A percentile compares a stretch with the other conserved stretches of the same genome.
phyloP scores from a whole-genome alignment of 2,113 vertebrate species.

The Polypterus senegalus region DNA sequence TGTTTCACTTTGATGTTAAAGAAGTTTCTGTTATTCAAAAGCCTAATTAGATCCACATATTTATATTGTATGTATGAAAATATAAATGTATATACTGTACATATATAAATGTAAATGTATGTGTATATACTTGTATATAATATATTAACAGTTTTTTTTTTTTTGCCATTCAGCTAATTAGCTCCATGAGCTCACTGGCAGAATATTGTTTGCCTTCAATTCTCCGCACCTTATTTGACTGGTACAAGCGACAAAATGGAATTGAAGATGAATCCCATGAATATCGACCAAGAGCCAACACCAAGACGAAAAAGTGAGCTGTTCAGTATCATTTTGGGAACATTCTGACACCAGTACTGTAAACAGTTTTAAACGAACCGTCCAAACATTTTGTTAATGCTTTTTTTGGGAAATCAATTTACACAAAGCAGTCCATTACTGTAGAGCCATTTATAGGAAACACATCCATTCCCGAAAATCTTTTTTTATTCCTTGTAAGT shows the following conservation, averaged over 20 bases:
- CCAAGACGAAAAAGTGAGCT: constrained; percentile 87
- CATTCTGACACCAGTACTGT: too few relatives aligned
- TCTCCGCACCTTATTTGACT: constrained; percentile 89
- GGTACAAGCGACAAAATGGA: constrained; percentile 96
- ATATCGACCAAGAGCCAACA: constrained; percentile 88
- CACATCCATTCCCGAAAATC: too few relatives aligned
- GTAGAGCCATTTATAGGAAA: too few relatives aligned
- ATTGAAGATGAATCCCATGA: constrained; percentile 96
- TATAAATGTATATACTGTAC: too few relatives aligned
- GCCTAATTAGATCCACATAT: too few relatives aligned
- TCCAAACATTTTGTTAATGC: background rate
- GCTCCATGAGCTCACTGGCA: constrained; percentile 90
- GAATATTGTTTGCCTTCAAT: constrained; percentile 96
- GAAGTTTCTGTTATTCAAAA: too few relatives aligned
- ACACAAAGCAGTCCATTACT: too few relatives aligned
- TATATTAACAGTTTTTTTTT: background rate
- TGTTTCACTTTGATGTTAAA: too few relatives aligned
- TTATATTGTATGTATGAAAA: too few relatives aligned
- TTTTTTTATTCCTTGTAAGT: too few relatives aligned
- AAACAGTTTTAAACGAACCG: background rate
- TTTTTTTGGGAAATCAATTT: background rate
- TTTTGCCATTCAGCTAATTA: constrained; percentile 68
- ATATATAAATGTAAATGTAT: too few relatives aligned
- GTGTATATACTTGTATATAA: too few relatives aligned
- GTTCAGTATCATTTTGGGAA: background rate